These are phyloP conservation scores for Theonella swinhoei DNA, from an alignment of 37 sponge, comb jelly and placozoan species.

Conservation along the genomic window DNA sequence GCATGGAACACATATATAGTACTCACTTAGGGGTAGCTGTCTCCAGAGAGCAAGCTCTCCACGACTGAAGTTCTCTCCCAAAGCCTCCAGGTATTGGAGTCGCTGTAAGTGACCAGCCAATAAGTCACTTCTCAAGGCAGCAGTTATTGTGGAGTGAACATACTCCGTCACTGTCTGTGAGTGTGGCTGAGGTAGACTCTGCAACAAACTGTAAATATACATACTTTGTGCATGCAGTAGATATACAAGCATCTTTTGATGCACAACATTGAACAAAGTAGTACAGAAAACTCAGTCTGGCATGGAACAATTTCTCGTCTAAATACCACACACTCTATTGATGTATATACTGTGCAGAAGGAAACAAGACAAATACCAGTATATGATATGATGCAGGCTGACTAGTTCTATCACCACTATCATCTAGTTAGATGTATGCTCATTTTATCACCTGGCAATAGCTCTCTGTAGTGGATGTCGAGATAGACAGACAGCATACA, in stretches of 20 bases:
- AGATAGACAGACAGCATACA: constrained; percentile 54
- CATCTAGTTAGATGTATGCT: too few species aligned
- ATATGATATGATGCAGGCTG: too few species aligned
- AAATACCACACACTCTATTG: too few species aligned
- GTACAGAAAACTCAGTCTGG: too few species aligned
- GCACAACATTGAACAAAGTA: too few species aligned
- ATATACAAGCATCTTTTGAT: too few species aligned
- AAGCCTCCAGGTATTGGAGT: constrained; percentile 40
- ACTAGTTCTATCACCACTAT: too few species aligned
- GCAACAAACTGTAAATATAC: constrained; percentile 26
- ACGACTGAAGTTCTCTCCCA: constrained; percentile 57
- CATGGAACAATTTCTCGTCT: too few species aligned
- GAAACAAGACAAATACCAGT: too few species aligned
- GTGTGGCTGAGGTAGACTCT: constrained; percentile 1
- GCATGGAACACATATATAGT: too few species aligned
- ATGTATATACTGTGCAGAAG: too few species aligned
- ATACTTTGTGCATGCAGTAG: not conserved
- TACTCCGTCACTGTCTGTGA: not conserved
- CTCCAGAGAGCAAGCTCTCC: constrained; percentile 20
- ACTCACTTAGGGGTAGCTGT: constrained; percentile 36
- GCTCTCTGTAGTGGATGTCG: constrained; percentile 69
- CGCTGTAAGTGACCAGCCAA: not conserved
- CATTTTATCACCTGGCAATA: constrained; percentile 55
- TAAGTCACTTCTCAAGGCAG: not conserved
- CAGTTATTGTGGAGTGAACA: not conserved